phyloP scores from a whole-genome alignment of 2,888 invertebrate genomes.

The Tigriopus californicus region DNA sequence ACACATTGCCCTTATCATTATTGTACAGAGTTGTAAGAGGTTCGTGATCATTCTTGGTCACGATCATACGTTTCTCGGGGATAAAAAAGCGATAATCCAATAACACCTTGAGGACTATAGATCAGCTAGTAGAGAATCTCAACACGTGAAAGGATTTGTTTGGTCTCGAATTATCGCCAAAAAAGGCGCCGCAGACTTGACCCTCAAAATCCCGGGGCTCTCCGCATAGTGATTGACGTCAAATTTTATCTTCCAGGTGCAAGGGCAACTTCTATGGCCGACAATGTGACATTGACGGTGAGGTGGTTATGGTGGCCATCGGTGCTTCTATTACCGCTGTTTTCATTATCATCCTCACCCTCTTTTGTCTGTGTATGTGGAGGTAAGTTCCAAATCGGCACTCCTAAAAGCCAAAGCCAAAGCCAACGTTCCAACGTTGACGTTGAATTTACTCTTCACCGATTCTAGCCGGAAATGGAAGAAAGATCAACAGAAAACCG shows the following conservation, averaged over 20 bases:
- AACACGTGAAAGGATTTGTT: too few species aligned
- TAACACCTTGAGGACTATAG: too few species aligned
- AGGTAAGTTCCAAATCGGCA: conserved; percentile 38
- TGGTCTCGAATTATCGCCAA: too few species aligned
- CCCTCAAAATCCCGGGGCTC: not conserved
- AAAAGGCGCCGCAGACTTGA: too few species aligned
- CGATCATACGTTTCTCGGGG: too few species aligned
- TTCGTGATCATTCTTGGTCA: too few species aligned
- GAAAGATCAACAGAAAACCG: conserved; percentile 53
- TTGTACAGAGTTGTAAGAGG: too few species aligned
- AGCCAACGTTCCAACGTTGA: too few species aligned
- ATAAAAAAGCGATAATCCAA: too few species aligned
- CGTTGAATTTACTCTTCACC: not conserved
- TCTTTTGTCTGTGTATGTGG: conserved; percentile 75
- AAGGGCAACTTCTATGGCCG: conserved; percentile 68
- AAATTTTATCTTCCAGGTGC: not conserved
- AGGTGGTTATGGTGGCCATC: conserved; percentile 72
- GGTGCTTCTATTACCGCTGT: conserved; percentile 75
- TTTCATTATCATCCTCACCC: conserved; percentile 64
- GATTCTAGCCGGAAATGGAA: conserved; percentile 62
- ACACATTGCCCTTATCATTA: too few species aligned
- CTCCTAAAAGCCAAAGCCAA: not conserved
- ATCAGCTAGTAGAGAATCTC: too few species aligned
- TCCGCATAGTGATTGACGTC: not conserved
- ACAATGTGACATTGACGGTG: conserved; percentile 75